Percentiles rank a stretch among this genome's conserved stretches.
These are phyloP conservation scores for Halictus rubicundus DNA, from an alignment of 1,140 invertebrate genomes.

Conservation along the genomic window DNA sequence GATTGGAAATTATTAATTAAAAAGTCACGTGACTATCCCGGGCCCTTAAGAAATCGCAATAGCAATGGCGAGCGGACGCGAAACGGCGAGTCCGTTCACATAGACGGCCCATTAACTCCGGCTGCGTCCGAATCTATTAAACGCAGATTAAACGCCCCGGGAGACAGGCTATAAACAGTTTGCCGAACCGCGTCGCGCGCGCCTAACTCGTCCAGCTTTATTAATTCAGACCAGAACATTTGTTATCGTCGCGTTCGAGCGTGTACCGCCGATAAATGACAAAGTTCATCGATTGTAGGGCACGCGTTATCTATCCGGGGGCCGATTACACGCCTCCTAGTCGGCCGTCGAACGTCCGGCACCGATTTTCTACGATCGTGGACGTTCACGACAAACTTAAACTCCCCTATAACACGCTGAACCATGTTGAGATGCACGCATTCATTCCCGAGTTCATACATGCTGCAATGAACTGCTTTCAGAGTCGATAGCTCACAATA, in stretches of 20 bases:
- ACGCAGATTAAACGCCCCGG: constrained; percentile 28
- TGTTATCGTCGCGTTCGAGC: constrained; percentile 51
- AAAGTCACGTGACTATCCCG: no score
- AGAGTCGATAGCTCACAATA: no score
- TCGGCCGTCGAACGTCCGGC: background rate
- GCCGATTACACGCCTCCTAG: constrained; percentile 43
- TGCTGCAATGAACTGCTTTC: no score
- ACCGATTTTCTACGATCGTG: constrained; percentile 36
- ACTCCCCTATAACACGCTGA: background rate
- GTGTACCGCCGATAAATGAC: constrained; percentile 58
- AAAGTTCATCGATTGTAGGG: constrained; percentile 64
- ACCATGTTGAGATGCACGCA: no score
- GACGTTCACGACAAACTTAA: background rate
- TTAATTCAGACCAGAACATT: constrained; percentile 40
- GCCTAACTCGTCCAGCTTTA: constrained; percentile 21
- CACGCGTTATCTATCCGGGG: constrained; percentile 51
- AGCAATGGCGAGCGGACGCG: no score
- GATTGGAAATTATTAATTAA: no score
- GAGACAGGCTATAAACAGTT: constrained; percentile 28
- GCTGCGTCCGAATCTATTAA: constrained; percentile 11
- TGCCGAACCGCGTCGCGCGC: constrained; percentile 25
- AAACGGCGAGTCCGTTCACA: background rate
- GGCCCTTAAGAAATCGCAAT: no score
- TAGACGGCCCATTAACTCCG: constrained; percentile 10
- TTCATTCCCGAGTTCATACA: no score